These are phyloP conservation scores for Synanthedon tipuliformis DNA, from an alignment of 2,888 invertebrate genomes.

Conservation along the genomic window DNA sequence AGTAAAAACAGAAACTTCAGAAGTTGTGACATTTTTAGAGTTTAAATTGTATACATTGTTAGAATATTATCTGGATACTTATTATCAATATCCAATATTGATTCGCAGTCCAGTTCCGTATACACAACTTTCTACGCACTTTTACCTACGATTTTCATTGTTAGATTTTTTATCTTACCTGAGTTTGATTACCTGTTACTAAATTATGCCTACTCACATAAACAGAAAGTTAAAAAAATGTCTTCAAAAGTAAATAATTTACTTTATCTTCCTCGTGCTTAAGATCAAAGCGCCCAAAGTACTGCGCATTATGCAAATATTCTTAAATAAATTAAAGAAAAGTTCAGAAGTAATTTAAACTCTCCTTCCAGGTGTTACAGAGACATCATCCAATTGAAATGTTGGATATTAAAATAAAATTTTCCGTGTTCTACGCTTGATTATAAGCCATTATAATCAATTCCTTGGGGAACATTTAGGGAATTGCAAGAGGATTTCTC, in stretches of 20 bases:
- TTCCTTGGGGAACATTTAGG: constrained; percentile 6
- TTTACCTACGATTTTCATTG: too few species aligned
- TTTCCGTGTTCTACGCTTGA: constrained; percentile 6
- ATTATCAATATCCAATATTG: too few species aligned
- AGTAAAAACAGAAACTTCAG: too few species aligned
- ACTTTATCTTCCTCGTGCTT: background rate
- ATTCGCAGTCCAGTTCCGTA: too few species aligned
- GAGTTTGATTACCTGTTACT: too few species aligned
- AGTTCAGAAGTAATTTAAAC: constrained; percentile 35
- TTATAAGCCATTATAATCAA: constrained; percentile 6
- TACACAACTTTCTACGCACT: too few species aligned
- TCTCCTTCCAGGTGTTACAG: constrained; percentile 21
- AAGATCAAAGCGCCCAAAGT: constrained; percentile 1
- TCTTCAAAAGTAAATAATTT: background rate
- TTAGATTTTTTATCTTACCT: too few species aligned
- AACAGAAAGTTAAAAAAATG: background rate
- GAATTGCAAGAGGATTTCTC: constrained; percentile 7
- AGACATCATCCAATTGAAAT: constrained; percentile 6
- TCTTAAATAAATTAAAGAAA: constrained; percentile 34
- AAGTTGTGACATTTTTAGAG: too few species aligned
- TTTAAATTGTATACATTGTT: too few species aligned
- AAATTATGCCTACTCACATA: too few species aligned
- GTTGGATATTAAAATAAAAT: constrained; percentile 10
- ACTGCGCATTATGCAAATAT: constrained; percentile 34
- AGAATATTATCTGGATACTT: too few species aligned